Conservation (phyloP, 2,888 invertebrate genomes). For the Acheta domesticus region DNA sequence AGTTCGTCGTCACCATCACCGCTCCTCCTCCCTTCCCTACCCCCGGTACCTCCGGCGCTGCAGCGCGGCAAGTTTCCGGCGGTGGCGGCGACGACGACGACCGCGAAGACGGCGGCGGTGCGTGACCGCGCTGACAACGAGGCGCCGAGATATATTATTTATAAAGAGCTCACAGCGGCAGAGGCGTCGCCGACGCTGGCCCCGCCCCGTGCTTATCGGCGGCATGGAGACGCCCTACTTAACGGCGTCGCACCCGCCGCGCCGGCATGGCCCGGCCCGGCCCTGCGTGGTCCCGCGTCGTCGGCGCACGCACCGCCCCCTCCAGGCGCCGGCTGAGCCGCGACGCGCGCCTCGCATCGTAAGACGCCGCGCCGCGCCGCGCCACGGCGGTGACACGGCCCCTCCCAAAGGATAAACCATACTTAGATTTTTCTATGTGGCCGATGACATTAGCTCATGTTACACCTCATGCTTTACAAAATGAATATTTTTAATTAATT, state of each 20-base stretch:
- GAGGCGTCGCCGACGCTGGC: neutral
- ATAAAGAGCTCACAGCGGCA: slow-evolving; percentile 6
- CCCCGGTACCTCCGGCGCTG: neutral
- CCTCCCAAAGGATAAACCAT: too few relatives aligned
- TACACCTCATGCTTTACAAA: too few relatives aligned
- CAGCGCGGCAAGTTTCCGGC: neutral
- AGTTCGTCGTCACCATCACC: neutral
- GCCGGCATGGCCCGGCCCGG: neutral
- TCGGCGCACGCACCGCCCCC: neutral
- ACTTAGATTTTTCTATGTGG: too few relatives aligned
- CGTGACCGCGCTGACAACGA: slow-evolving; percentile 9
- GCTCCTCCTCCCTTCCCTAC: neutral
- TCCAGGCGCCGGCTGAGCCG: neutral
- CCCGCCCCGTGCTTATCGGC: neutral
- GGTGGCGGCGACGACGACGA: neutral
- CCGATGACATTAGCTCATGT: too few relatives aligned
- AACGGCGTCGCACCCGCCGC: neutral
- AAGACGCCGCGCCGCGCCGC: too few relatives aligned
- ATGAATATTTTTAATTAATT: too few relatives aligned
- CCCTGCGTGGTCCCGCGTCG: neutral
- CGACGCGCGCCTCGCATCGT: neutral
- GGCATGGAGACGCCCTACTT: slow-evolving; percentile 18
- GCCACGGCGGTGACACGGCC: too few relatives aligned
- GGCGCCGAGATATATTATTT: slow-evolving; percentile 10
- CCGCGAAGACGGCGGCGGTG: neutral